A percentile compares a stretch with the other conserved stretches of the same genome.
phyloP scores from a whole-genome alignment of 2,888 invertebrate genomes.

The Fragum whitleyi region DNA sequence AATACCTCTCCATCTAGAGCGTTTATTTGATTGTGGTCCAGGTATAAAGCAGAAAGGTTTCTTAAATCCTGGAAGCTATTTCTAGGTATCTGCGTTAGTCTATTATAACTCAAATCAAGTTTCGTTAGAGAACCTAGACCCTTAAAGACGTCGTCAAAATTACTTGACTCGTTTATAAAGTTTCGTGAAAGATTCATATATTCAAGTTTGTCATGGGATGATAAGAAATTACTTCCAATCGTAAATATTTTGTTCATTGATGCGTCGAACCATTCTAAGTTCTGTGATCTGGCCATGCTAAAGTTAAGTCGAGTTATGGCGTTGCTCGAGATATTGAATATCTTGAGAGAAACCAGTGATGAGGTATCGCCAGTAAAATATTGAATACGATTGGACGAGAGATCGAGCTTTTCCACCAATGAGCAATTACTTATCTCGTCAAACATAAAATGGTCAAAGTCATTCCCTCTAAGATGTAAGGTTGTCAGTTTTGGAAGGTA shows the following conservation, averaged over 20 bases:
- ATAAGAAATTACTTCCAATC: background rate
- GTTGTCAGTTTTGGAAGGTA: constrained; percentile 45
- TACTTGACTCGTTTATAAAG: constrained; percentile 20
- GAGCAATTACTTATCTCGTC: constrained; percentile 39
- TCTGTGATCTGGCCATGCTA: background rate
- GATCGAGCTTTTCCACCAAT: constrained; percentile 30
- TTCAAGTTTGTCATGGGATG: background rate
- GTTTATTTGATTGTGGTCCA: constrained; percentile 36
- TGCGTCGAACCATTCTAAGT: constrained; percentile 20
- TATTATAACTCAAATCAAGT: constrained; percentile 39
- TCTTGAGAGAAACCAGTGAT: constrained; percentile 15
- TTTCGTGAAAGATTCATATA: constrained; percentile 37
- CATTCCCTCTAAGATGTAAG: constrained; percentile 42
- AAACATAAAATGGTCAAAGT: constrained; percentile 43
- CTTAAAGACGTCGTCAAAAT: constrained; percentile 25
- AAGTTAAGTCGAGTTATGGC: constrained; percentile 19
- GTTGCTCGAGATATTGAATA: constrained; percentile 42
- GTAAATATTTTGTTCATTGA: constrained; percentile 24
- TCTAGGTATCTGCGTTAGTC: constrained; percentile 25
- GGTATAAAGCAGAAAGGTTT: constrained; percentile 22
- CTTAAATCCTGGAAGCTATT: constrained; percentile 34
- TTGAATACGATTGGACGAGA: constrained; percentile 41
- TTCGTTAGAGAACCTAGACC: background rate
- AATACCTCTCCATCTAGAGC: constrained; percentile 16
- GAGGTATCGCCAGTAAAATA: constrained; percentile 31